Evolutionary conservation across 1,140 invertebrate species (phyloP), one percentile per base, ranked within the genome.

Genomic region (Drosophila setifemur): DNA sequence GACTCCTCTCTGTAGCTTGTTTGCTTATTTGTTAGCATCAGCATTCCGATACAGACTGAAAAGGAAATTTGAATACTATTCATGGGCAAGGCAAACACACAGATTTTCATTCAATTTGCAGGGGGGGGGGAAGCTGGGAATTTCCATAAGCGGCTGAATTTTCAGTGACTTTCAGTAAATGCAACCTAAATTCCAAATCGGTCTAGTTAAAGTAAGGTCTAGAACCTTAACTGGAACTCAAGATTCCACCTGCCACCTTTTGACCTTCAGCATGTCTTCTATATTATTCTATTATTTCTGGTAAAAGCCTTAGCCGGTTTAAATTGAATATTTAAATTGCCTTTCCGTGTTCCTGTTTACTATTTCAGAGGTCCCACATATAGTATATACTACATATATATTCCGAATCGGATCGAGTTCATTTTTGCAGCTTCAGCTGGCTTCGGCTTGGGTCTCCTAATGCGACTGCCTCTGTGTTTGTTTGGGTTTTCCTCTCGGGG

Each of bases 401-500:
- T 39, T 63, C 57, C 16, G 58, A 64, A 48, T 47, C 35, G 26
- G 50, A 47, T 58, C 18, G 43, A 82, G 40, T 58, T 44, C 12
- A 66, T 49, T 52, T 54, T 33, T 49, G 28, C 35, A 52, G 50
- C 45, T 50, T 61, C 37, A 53, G 35, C 48, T 58, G 39, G 26
- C 40, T 29, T 18, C 47, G 42, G 57, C 60, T 48, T 57, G 26
- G 43, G 50, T 52, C 42, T 19, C 50, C 75, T 73, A 73, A 77
- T 71, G 70, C 58, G 39, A 54, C 55, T 43, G 73, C 21, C 16
- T 35, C 37, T 28, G 55, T 79, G 73, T 83, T 78, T 85, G 70
- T 63, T 35, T 72, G 70, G 42, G 39, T n/a, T 75, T 75, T 71
- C 63, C 63, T 63, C 29, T 42, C 37, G 57, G 37, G 12, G 35